Conservation (phyloP, 64 coral and sea anemone species). For the Hydrozoanthus tunicans region DNA sequence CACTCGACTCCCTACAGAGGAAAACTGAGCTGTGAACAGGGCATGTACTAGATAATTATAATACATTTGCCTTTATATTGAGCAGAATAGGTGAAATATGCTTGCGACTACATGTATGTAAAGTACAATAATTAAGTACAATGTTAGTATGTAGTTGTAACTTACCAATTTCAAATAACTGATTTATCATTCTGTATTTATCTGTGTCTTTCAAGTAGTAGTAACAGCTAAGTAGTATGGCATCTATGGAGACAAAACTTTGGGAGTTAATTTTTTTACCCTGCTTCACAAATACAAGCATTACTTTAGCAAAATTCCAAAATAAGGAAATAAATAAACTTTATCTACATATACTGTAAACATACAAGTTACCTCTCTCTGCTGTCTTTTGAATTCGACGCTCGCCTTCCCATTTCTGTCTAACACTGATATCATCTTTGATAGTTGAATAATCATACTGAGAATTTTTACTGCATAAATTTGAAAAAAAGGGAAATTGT, state of each 20-base stretch:
- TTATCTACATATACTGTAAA: neutral
- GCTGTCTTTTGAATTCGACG: conserved; percentile 72
- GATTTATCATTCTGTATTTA: conserved; percentile 79
- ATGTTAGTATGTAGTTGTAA: neutral
- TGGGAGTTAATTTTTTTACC: too few species aligned
- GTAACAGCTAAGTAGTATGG: conserved; percentile 75
- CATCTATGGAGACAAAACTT: conserved; percentile 45
- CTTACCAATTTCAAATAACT: conserved; percentile 85
- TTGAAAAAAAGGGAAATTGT: neutral
- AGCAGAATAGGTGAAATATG: too few species aligned
- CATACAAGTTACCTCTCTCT: conserved; percentile 66
- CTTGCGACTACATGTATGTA: too few species aligned
- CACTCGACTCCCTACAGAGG: conserved; percentile 64
- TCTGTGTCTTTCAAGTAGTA: conserved; percentile 80
- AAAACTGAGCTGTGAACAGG: neutral
- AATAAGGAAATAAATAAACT: neutral
- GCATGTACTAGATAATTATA: neutral
- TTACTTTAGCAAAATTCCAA: neutral
- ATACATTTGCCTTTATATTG: neutral
- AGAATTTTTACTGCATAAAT: conserved; percentile 48
- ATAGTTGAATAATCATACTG: conserved; percentile 61
- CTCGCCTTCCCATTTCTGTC: conserved; percentile 80
- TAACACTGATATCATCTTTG: conserved; percentile 71
- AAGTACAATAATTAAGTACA: neutral
- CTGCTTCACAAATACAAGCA: neutral